Evolutionary conservation across 2,888 invertebrate genomes (phyloP), one percentile per base, ranked within the genome.

Genomic region (Phytoseiulus persimilis): DNA sequence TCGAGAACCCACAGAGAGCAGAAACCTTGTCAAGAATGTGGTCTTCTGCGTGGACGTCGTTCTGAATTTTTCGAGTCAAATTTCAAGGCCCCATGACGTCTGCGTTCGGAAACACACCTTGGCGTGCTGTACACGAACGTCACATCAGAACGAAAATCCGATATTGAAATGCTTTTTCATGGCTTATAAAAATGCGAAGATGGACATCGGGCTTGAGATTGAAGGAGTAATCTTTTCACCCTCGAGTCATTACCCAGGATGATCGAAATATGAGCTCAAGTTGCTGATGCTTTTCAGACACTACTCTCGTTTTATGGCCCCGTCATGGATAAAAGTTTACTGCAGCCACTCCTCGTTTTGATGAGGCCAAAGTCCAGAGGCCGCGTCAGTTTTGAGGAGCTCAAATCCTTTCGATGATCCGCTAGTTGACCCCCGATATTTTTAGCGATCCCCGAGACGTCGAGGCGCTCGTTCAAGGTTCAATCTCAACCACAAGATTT

Each of bases 351-450:
- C 65, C 65, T 65, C 18, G 65, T 65, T 18, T 28, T 65, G 65
- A 65, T 65, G 65, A 14, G 65, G 65, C 87, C 87, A 9, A 45
- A 87, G 11, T 31, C 87, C 87, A n/a, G 87, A n/a, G 87, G 87
- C 5, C 39, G 45, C 32, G 87, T 87, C n/a, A 6, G 87, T 33
- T n/a, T 33, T 87, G 23, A 31, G 9, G 9, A 87, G 87, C 87
- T 31, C 87, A 28, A 45, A 87, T 0, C 39, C 32, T 33, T 39
- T 45, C 6, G 87, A 33, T 33, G n/a, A 31, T 39, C 87, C 87
- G 5, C 18, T 23, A 0, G 45, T 87, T 32, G 87, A 87, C 87
- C 87, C 87, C 6, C 32, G 45, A 87, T 87, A 32, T n/a, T 87
- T n/a, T 32, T 14, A 87, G 87, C 32, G 39, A 87, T 32, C 87